phyloP scores from a whole-genome alignment of 2,113 vertebrate species.

The Physeter macrocephalus region DNA sequence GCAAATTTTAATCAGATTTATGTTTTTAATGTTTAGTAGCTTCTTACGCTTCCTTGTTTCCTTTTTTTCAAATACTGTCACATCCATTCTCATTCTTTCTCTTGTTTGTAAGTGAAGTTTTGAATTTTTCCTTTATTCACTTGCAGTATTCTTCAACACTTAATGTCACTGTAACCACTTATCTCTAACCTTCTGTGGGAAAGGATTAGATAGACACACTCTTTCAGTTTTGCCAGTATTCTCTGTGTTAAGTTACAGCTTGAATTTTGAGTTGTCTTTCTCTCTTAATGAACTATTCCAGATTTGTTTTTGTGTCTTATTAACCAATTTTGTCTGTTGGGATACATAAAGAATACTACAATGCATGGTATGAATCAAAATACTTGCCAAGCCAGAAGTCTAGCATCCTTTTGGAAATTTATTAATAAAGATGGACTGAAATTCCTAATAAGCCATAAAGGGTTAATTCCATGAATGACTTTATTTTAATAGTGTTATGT shows the following conservation, averaged over 20 bases:
- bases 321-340: neutral
- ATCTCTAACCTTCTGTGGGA: neutral
- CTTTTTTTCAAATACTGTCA: neutral
- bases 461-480: constrained; percentile 1
- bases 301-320: neutral
- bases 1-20: neutral
- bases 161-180: neutral
- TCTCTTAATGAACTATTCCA: neutral
- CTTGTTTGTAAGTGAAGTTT: constrained; percentile 10
- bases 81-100: neutral
- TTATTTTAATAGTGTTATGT: neutral
- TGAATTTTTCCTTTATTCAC: neutral
- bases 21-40: neutral
- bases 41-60: neutral
- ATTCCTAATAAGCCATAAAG: constrained; percentile 15
- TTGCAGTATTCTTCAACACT: neutral
- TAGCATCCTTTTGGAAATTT: neutral
- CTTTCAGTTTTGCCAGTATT: neutral
- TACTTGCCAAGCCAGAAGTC: neutral
- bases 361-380: neutral
- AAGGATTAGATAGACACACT: neutral
- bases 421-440: neutral
- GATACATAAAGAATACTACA: neutral
- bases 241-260: neutral
- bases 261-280: constrained; percentile 8